These are phyloP conservation scores for Mastacembelus armatus DNA, from an alignment of 2,797 vertebrate genomes.

Conservation along the genomic window DNA sequence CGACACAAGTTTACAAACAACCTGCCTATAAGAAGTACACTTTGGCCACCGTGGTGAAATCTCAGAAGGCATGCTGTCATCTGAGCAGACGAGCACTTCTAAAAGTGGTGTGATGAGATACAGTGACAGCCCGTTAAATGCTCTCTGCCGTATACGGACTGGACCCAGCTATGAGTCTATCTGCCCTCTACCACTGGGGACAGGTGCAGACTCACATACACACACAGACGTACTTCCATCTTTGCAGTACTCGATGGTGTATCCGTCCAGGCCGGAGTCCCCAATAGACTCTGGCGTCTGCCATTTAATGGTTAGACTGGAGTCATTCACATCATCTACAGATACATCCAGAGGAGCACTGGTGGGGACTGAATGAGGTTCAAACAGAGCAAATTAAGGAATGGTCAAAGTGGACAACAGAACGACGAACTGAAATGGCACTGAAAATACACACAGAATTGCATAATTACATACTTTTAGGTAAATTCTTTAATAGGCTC, in stretches of 20 bases:
- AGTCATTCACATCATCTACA: slow-evolving; percentile 88
- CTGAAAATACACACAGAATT: neutral
- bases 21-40: slow-evolving; percentile 51
- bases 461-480: neutral
- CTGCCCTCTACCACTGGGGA: slow-evolving; percentile 75
- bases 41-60: slow-evolving; percentile 60
- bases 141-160: slow-evolving; percentile 76
- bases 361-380: slow-evolving; percentile 83
- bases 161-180: slow-evolving; percentile 65
- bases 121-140: slow-evolving; percentile 74
- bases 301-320: slow-evolving; percentile 89
- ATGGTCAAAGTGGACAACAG: neutral
- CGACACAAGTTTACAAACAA: slow-evolving; percentile 76
- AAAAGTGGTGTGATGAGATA: slow-evolving; percentile 78
- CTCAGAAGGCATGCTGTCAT: slow-evolving; percentile 68
- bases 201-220: slow-evolving; percentile 76
- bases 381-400: neutral
- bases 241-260: slow-evolving; percentile 89
- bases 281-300: slow-evolving; percentile 85
- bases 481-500: too few relatives aligned
- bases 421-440: neutral
- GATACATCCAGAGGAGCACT: slow-evolving; percentile 85
- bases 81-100: slow-evolving; percentile 70
- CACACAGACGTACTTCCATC: slow-evolving; percentile 88
- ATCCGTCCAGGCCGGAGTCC: slow-evolving; percentile 87